Conservation (phyloP, 2,113 vertebrate species). For the Anolis sagrei region DNA sequence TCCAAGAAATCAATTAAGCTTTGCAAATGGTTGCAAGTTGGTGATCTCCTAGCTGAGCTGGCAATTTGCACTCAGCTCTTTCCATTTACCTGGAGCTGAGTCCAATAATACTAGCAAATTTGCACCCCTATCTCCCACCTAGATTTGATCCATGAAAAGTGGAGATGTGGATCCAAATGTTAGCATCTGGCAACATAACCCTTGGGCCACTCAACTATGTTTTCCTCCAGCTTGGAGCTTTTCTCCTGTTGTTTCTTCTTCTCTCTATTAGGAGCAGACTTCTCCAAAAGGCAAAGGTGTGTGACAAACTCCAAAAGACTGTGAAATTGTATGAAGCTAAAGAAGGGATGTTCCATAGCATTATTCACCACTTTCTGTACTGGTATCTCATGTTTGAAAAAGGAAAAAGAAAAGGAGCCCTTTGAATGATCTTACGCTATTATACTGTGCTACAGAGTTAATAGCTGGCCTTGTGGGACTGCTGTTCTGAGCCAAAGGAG, state of each 20-base stretch:
- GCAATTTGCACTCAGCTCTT: too few species aligned
- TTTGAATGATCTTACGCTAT: conserved; percentile 31
- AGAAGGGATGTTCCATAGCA: conserved; percentile 20
- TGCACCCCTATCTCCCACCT: not conserved
- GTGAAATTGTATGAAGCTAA: not conserved
- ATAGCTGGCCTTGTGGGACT: not conserved
- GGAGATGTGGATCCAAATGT: not conserved
- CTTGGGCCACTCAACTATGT: not conserved
- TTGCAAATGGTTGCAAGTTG: too few species aligned
- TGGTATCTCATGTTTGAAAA: conserved; percentile 23
- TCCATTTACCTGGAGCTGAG: too few species aligned
- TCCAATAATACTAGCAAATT: too few species aligned
- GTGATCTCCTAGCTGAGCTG: too few species aligned
- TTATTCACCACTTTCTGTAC: conserved; percentile 3
- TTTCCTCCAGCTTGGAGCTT: not conserved
- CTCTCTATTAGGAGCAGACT: not conserved
- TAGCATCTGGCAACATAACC: not conserved
- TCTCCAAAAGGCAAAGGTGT: not conserved
- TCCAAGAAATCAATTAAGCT: too few species aligned
- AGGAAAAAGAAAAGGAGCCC: not conserved
- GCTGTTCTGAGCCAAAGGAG: not conserved
- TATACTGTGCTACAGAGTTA: not conserved
- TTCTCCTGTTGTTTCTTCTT: not conserved
- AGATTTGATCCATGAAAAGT: not conserved
- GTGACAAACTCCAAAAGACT: conserved; percentile 6